phyloP scores from a whole-genome alignment of 2,797 vertebrate species.

The Pempheris klunzingeri region DNA sequence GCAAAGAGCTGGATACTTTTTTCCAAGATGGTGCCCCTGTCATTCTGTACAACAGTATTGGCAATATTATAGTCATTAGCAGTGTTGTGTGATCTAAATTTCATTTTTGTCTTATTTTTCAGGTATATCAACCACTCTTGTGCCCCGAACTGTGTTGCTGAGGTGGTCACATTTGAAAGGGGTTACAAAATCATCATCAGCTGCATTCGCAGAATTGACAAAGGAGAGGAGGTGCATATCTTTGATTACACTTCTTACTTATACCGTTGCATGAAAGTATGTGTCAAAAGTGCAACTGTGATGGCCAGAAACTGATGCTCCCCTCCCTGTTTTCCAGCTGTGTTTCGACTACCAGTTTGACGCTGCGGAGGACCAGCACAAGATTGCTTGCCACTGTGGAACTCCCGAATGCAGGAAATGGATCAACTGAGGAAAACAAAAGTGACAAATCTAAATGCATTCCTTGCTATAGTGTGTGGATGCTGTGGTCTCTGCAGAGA shows the following conservation, averaged over 20 bases:
- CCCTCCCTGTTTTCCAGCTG: conserved; percentile 86
- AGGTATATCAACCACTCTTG: conserved; percentile 99
- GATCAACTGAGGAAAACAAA: conserved; percentile 90
- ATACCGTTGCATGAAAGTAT: neutral
- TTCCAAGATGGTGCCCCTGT: neutral
- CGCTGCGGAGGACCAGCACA: conserved; percentile 93
- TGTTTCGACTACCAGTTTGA: conserved; percentile 99
- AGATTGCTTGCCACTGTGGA: conserved; percentile 97
- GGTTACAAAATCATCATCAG: conserved; percentile 99
- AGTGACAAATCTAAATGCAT: conserved; percentile 78
- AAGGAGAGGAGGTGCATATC: conserved; percentile 94
- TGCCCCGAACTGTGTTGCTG: conserved; percentile 96
- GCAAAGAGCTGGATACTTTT: neutral
- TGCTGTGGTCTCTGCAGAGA: conserved; percentile 83
- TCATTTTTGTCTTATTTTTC: conserved; percentile 6
- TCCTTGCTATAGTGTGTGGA: conserved; percentile 84
- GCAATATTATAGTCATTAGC: neutral
- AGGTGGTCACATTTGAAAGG: conserved; percentile 97
- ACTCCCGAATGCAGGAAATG: conserved; percentile 98
- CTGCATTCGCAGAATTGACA: conserved; percentile 94
- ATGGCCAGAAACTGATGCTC: conserved; percentile 1
- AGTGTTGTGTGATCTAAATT: neutral
- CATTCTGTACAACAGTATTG: neutral
- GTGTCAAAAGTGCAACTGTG: neutral
- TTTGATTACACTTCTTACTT: neutral